Evolutionary conservation across 2,113 vertebrate genomes (phyloP).

Genomic region (Chionis minor): DNA sequence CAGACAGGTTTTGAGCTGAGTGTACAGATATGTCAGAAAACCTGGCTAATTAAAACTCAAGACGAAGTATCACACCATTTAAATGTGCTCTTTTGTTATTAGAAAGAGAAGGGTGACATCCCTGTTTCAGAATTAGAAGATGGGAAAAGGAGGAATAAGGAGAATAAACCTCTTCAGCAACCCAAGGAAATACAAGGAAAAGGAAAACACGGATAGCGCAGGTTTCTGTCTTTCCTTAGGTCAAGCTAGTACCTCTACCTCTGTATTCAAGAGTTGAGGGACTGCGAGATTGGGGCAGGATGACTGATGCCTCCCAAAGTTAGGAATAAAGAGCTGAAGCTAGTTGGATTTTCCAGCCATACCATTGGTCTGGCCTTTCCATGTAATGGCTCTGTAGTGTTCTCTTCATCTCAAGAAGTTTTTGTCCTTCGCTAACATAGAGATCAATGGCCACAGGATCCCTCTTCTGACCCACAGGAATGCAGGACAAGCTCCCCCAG

Average conservation of each 20-base stretch:
- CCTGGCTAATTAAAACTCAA: too few species aligned
- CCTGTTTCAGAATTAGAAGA: too few species aligned
- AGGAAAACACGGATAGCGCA: background rate
- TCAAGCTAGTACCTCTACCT: background rate
- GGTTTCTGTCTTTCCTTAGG: background rate
- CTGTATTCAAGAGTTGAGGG: background rate
- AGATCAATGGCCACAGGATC: background rate
- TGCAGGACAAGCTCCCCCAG: rapidly evolving
- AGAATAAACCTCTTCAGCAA: background rate
- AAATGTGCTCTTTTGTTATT: too few species aligned
- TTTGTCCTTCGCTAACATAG: background rate
- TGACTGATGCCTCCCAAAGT: background rate
- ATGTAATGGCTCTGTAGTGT: background rate
- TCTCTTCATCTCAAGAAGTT: background rate
- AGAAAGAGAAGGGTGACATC: too few species aligned
- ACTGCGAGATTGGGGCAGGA: background rate
- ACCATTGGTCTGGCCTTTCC: background rate
- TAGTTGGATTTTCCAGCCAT: background rate
- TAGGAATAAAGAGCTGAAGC: background rate
- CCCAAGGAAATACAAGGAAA: background rate
- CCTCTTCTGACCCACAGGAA: background rate
- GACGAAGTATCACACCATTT: too few species aligned
- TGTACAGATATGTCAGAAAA: too few species aligned
- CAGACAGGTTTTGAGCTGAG: too few species aligned
- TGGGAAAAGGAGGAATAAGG: too few species aligned